Conservation (phyloP, 2,797 vertebrate species). For the Sebastolobus alascanus region DNA sequence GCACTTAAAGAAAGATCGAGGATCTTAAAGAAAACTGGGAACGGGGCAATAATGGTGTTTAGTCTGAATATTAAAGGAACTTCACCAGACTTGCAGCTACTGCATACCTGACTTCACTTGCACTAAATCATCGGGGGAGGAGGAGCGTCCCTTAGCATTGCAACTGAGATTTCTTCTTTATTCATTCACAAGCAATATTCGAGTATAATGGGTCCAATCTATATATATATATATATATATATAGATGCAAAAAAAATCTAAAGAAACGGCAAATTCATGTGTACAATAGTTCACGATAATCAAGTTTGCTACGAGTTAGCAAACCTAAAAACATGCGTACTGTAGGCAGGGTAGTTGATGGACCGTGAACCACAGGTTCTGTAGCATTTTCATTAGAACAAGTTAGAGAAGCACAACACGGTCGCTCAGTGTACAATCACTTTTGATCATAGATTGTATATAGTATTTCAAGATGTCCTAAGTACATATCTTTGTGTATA, state of each 20-base stretch:
- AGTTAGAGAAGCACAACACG: slow-evolving; percentile 84
- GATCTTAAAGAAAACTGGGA: slow-evolving; percentile 26
- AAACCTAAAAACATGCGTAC: slow-evolving; percentile 34
- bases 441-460: slow-evolving; percentile 85
- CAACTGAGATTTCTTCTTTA: slow-evolving; percentile 62
- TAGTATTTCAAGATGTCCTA: slow-evolving; percentile 85
- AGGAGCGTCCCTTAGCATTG: slow-evolving; percentile 41
- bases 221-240: neutral
- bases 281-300: slow-evolving; percentile 59
- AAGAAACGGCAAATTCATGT: slow-evolving; percentile 24
- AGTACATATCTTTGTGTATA: slow-evolving; percentile 87
- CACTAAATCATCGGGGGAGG: slow-evolving; percentile 68
- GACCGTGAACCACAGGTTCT: slow-evolving; percentile 62
- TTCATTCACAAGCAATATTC: slow-evolving; percentile 82
- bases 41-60: slow-evolving; percentile 42
- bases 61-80: slow-evolving; percentile 28
- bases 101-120: slow-evolving; percentile 75
- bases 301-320: slow-evolving; percentile 51
- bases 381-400: slow-evolving; percentile 78
- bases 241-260: slow-evolving; percentile 26
- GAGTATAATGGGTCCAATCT: slow-evolving; percentile 66
- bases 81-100: slow-evolving; percentile 59
- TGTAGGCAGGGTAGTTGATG: slow-evolving; percentile 29
- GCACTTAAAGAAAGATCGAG: slow-evolving; percentile 43
- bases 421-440: slow-evolving; percentile 81